phyloP scores from a whole-genome alignment of 2,113 vertebrate species.

The Malurus melanocephalus region DNA sequence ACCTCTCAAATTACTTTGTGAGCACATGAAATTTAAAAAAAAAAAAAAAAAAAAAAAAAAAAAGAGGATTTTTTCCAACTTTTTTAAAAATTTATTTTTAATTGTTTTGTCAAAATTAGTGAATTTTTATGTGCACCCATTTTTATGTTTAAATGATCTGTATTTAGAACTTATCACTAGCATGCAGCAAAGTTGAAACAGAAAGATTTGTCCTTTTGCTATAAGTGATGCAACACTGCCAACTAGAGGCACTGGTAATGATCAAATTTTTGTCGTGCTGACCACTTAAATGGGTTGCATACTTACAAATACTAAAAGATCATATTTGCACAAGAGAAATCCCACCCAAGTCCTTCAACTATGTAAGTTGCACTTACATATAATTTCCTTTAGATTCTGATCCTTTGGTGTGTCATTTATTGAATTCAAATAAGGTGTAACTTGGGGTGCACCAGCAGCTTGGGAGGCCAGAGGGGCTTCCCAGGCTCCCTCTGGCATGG shows the following conservation, averaged over 20 bases:
- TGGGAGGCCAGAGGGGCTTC: background rate
- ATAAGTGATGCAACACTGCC: conserved; percentile 53
- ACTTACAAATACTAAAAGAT: background rate
- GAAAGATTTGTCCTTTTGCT: background rate
- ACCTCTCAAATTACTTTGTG: conserved; percentile 21
- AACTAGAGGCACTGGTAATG: conserved; percentile 7
- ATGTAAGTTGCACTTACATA: background rate
- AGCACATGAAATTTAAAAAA: background rate
- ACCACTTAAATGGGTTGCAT: background rate
- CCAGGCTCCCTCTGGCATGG: background rate
- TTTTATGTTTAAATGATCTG: background rate
- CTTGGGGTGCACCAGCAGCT: background rate
- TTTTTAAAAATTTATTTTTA: background rate
- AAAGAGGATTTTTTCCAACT: background rate
- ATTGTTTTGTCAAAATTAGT: background rate
- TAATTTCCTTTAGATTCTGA: background rate
- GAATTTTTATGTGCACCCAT: background rate
- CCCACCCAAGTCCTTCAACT: background rate
- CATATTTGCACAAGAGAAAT: background rate
- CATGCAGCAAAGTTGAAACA: background rate
- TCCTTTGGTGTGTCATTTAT: background rate
- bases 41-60: background rate
- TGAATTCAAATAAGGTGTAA: background rate
- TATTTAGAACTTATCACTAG: background rate
- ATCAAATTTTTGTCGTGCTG: background rate